Evolutionary conservation across 2,888 invertebrate species (phyloP).

Genomic region (Papilio demoleus): DNA sequence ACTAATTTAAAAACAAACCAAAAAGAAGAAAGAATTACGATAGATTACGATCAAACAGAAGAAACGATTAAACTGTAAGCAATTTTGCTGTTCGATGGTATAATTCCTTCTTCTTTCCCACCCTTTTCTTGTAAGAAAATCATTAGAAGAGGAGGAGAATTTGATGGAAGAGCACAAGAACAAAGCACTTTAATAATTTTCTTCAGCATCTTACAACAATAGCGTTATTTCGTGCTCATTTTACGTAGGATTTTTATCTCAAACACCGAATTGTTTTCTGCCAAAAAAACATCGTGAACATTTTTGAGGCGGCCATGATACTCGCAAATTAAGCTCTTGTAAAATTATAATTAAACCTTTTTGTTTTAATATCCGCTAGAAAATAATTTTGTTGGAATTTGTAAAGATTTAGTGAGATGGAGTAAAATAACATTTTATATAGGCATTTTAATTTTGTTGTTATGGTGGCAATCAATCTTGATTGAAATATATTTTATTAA

Average conservation of each 20-base stretch:
- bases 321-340: slow-evolving; percentile 6
- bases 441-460: background rate
- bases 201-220: slow-evolving; percentile 4
- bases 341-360: slow-evolving; percentile 25
- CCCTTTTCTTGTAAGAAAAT: no score
- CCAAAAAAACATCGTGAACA: background rate
- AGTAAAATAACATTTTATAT: background rate
- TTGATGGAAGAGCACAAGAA: no score
- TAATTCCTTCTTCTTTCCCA: no score
- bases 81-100: no score
- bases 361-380: slow-evolving; percentile 8
- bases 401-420: background rate
- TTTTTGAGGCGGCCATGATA: background rate
- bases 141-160: no score
- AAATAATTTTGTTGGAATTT: background rate
- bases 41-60: no score
- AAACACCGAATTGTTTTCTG: slow-evolving; percentile 15
- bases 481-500: no score
- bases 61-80: no score
- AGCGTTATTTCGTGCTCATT: slow-evolving; percentile 6
- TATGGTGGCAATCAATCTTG: no score
- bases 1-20: no score
- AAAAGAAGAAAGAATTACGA: no score
- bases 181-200: background rate
- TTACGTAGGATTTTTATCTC: slow-evolving; percentile 18